Evolutionary conservation across 30 jellyfish, hydroid and myxozoan genomes (phyloP), one percentile per base, ranked within the genome.

Genomic region (Aurelia coerulea): DNA sequence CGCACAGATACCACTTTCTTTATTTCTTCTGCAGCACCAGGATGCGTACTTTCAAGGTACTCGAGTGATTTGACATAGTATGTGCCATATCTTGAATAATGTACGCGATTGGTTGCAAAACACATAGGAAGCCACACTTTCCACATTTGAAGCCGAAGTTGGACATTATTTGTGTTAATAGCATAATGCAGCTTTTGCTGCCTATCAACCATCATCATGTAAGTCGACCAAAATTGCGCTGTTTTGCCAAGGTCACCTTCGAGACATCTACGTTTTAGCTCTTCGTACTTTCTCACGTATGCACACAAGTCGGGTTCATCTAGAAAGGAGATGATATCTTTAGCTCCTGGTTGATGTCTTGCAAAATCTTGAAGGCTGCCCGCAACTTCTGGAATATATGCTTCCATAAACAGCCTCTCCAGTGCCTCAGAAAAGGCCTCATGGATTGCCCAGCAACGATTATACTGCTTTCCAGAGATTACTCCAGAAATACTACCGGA

Each of bases 381-480:
- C 12, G 65, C 12, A 53, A 53, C 65, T 11, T 53, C 16, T 53
- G 65, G 65, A 16, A 53, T 53, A 16, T 53, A 53, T 53, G 65
- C 65, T 53, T 53, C 65, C 12, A 11, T 9, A 53, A 53, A 53
- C 65, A 53, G 16, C 16, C 65, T 53, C 15, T 9, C 16, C 16
- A 53, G 29, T 35, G 85, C 85, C 76, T 74, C 85, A 46, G 85
- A 33, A 74, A 74, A 74, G 12, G 49, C 41, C 72, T 74, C 85
- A 49, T 82, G 92, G 29, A 82, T 39, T 17, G 88, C 17, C 92
- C 92, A 82, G 15, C 78, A 17, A 18, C 88, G 23, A 42, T 80
- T 80, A 88, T 80, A 63, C 18, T 80, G 90, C 41, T 60, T 50
- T 29, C 90, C 90, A 19, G 23, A 14, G 14, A 63, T 14, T 49